Evolutionary conservation across 37 sponge, comb jelly and placozoan genomes (phyloP), one percentile per base, ranked within the genome.

Genomic region (Halisarca cf. caerulea): DNA sequence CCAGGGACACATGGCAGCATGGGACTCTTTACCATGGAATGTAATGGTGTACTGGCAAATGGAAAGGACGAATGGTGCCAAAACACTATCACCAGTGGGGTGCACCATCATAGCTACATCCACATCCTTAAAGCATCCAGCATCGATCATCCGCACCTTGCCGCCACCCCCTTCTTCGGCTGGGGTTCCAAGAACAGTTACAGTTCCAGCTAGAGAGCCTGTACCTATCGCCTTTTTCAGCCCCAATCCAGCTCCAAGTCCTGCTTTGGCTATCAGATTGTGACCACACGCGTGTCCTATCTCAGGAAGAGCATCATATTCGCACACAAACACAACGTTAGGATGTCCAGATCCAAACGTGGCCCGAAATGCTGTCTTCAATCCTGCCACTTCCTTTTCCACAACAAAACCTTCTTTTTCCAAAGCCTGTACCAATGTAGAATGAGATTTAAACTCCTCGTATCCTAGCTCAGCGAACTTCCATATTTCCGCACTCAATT

Each of bases 221-320:
- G 37, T 64, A 4, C 91, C 88, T 59, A 97, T 54, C 3, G 87
- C 92, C 18, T 95, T 92, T 51, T 97, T 92, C 55, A 97, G 42
- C 4, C 93, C 97, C 44, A 94, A 41, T 28, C 91, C 95, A 43
- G 97, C 97, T 64, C 91, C 93, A n/a, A 92, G 61, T 21, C 97
- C 97, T 41, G 94, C 90, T 88, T 94, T 95, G 62, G 97, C 95
- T 64, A 97, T 97, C 24, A 97, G 82, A 80, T 97, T 97, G 82
- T 97, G 97, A 43, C 97, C 97, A 80, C 97, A 97, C 33, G 97
- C 97, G 69, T 97, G 97, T 0, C 97, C 97, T 28, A 97, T 97
- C 27, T 82, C 95, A 18, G 97, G 97, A n/a, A 97, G 78, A 23
- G 97, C 97, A 80, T 94, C 95, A 66, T 96, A 96, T 78, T 96